phyloP scores from a whole-genome alignment of 2,797 vertebrate species.

The Acrossocheilus wenchowensis region DNA sequence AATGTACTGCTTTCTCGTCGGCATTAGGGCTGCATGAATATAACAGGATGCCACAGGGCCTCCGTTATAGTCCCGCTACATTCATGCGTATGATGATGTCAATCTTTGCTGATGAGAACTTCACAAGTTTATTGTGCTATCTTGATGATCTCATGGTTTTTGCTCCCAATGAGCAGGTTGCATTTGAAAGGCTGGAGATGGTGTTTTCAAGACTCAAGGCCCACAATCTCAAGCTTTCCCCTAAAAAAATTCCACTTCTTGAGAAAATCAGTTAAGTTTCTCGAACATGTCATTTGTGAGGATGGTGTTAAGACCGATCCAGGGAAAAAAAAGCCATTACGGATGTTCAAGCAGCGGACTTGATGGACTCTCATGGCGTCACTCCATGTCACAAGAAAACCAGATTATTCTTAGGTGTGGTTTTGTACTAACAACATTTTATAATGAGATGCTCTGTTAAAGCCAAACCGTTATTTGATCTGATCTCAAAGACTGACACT shows the following conservation, averaged over 20 bases:
- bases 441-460: not conserved
- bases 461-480: not conserved
- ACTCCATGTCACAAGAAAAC: not conserved
- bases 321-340: not conserved
- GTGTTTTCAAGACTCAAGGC: not conserved
- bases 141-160: not conserved
- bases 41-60: not conserved
- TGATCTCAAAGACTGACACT: not conserved
- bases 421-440: constrained; percentile 7
- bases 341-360: not conserved
- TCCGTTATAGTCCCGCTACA: not conserved
- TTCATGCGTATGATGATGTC: not conserved
- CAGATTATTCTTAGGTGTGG: not conserved
- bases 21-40: not conserved
- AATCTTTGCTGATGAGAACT: not conserved
- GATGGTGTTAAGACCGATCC: not conserved
- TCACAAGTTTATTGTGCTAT: not conserved
- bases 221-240: not conserved
- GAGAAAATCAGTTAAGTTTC: not conserved
- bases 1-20: not conserved
- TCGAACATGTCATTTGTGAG: not conserved
- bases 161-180: not conserved
- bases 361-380: not conserved
- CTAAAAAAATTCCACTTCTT: not conserved
- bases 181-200: not conserved